Evolutionary conservation across 2,888 invertebrate species (phyloP).

Genomic region (Lepidochitona cinerea): DNA sequence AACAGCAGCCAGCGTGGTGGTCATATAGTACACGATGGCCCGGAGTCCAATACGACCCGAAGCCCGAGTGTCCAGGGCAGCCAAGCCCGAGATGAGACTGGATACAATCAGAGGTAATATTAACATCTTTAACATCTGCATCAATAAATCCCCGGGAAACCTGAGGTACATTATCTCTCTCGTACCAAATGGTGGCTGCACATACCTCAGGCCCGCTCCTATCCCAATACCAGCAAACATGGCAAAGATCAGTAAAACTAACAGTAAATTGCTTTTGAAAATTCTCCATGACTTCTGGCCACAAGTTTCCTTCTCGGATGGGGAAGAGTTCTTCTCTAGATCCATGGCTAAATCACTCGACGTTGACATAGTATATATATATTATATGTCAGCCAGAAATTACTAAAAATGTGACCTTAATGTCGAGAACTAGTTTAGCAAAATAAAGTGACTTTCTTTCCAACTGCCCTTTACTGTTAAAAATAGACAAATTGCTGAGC

Average conservation of each 20-base stretch:
- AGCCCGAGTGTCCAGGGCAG: slow-evolving; percentile 88
- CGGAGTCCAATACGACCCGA: slow-evolving; percentile 89
- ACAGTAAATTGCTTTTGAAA: slow-evolving; percentile 71
- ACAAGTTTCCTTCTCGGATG: not conserved
- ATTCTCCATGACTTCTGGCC: not conserved
- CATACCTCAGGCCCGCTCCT: slow-evolving; percentile 74
- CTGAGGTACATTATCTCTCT: slow-evolving; percentile 75
- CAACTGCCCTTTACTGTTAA: no score
- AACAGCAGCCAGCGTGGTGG: slow-evolving; percentile 93
- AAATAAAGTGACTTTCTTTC: no score
- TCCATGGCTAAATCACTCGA: not conserved
- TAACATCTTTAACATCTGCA: slow-evolving; percentile 80
- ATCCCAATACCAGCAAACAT: slow-evolving; percentile 74
- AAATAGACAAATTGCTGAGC: no score
- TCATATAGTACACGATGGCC: slow-evolving; percentile 92
- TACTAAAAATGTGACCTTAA: no score
- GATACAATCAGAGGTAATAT: slow-evolving; percentile 79
- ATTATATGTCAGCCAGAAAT: no score
- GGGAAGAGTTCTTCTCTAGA: not conserved
- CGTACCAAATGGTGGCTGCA: slow-evolving; percentile 77
- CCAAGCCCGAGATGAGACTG: slow-evolving; percentile 80
- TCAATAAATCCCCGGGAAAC: slow-evolving; percentile 79
- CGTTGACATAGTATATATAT: not conserved
- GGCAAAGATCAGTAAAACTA: slow-evolving; percentile 75
- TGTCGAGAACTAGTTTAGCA: no score